These are phyloP conservation scores for Mythimna albipuncta DNA, from an alignment of 2,888 invertebrate species.

Conservation along the genomic window DNA sequence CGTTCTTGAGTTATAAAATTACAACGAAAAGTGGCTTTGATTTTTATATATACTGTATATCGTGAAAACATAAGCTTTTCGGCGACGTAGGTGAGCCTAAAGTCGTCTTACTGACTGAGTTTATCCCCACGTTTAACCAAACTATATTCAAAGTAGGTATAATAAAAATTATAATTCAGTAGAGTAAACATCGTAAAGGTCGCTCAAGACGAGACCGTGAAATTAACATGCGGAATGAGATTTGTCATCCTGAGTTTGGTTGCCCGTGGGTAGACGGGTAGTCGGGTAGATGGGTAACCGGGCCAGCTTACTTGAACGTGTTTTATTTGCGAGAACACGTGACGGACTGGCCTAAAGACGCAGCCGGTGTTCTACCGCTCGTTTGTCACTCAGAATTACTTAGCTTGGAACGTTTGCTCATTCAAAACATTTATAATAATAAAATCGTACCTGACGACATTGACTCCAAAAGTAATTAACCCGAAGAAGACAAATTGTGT, in stretches of 20 bases:
- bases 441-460: slow-evolving; percentile 54
- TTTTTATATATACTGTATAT: background rate
- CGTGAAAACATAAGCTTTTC: slow-evolving; percentile 9
- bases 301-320: slow-evolving; percentile 75
- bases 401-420: slow-evolving; percentile 72
- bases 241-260: slow-evolving; percentile 79
- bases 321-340: slow-evolving; percentile 85
- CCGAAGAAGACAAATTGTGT: background rate
- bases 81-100: background rate
- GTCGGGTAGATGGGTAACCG: slow-evolving; percentile 62
- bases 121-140: slow-evolving; percentile 38
- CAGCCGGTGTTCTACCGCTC: slow-evolving; percentile 82
- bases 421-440: slow-evolving; percentile 74
- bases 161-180: slow-evolving; percentile 71
- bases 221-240: slow-evolving; percentile 84
- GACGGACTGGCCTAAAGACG: slow-evolving; percentile 75
- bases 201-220: slow-evolving; percentile 71
- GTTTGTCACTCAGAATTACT: slow-evolving; percentile 84
- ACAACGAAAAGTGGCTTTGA: too few relatives aligned
- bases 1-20: too few relatives aligned
- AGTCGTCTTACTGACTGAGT: background rate
- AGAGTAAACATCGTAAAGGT: slow-evolving; percentile 72
- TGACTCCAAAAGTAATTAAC: slow-evolving; percentile 41
- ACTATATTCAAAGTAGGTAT: slow-evolving; percentile 43
- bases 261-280: slow-evolving; percentile 57